Evolutionary conservation across 2,888 invertebrate species (phyloP).

Genomic region (Mellilla xanthometata): DNA sequence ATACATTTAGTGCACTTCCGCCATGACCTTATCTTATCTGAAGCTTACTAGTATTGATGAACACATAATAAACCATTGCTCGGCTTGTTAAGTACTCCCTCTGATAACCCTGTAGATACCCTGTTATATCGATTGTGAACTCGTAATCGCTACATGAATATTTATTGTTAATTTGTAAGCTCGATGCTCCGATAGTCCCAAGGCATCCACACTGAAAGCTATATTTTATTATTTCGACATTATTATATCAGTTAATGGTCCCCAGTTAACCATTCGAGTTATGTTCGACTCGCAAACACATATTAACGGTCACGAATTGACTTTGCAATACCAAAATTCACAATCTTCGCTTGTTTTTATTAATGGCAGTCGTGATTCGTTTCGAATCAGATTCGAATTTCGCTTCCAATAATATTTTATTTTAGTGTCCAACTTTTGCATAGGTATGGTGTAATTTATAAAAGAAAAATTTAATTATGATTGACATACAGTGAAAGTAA

Average conservation of each 20-base stretch:
- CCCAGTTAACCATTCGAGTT: constrained; percentile 52
- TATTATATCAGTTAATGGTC: constrained; percentile 62
- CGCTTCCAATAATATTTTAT: constrained; percentile 31
- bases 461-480: too few species aligned
- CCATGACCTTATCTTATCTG: too few species aligned
- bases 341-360: constrained; percentile 41
- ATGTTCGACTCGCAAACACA: constrained; percentile 51
- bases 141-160: constrained; percentile 67
- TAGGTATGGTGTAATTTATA: constrained; percentile 3
- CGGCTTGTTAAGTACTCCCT: constrained; percentile 47
- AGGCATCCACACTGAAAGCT: constrained; percentile 52
- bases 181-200: constrained; percentile 63
- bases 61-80: constrained; percentile 45
- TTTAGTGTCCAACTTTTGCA: constrained; percentile 20
- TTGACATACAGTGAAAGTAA: too few species aligned
- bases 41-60: constrained; percentile 26
- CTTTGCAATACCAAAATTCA: constrained; percentile 44
- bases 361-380: constrained; percentile 50
- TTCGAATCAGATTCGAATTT: constrained; percentile 34
- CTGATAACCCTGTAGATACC: constrained; percentile 31
- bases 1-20: too few species aligned
- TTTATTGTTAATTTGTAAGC: constrained; percentile 77
- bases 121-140: constrained; percentile 40
- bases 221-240: constrained; percentile 67
- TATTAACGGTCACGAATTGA: constrained; percentile 53